Conservation (phyloP, 2,888 invertebrate species). For the Clostera curtula region DNA sequence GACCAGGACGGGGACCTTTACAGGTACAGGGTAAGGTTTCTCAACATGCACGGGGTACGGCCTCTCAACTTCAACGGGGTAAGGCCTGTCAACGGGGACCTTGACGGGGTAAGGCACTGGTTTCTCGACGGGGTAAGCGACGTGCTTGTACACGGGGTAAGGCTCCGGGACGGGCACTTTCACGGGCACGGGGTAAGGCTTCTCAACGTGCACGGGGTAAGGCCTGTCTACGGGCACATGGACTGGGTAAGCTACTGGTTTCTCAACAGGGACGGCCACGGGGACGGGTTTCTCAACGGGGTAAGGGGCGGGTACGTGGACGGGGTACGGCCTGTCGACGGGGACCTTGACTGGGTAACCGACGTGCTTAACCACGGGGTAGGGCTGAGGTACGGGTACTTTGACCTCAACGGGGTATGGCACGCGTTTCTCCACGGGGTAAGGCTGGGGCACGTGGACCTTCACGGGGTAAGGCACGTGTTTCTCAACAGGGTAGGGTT, state of each 20-base stretch:
- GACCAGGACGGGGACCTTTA: conserved; percentile 64
- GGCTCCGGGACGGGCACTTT: conserved; percentile 75
- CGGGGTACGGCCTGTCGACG: conserved; percentile 81
- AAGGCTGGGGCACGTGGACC: conserved; percentile 83
- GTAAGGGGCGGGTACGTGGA: conserved; percentile 78
- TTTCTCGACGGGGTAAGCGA: conserved; percentile 77
- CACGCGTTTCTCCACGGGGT: conserved; percentile 85
- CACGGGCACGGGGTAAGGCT: conserved; percentile 68
- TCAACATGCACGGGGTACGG: conserved; percentile 66
- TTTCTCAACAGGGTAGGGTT: conserved; percentile 87
- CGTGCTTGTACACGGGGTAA: conserved; percentile 80
- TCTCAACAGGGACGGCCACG: conserved; percentile 77
- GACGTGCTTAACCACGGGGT: conserved; percentile 80
- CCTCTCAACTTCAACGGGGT: conserved; percentile 73
- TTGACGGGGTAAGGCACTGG: conserved; percentile 78
- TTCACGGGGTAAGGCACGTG: conserved; percentile 84
- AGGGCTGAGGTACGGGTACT: conserved; percentile 84
- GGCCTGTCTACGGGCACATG: conserved; percentile 78
- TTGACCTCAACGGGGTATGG: conserved; percentile 83
- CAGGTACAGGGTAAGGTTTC: conserved; percentile 73
- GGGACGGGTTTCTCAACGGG: conserved; percentile 77
- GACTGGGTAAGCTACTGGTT: conserved; percentile 77
- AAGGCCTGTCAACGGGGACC: conserved; percentile 79
- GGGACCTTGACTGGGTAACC: conserved; percentile 80
- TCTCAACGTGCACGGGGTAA: conserved; percentile 72